Percentiles rank a stretch among this genome's conserved stretches.
These are phyloP conservation scores for Anastatus disparis DNA, from an alignment of 1,140 invertebrate genomes.

Conservation along the genomic window DNA sequence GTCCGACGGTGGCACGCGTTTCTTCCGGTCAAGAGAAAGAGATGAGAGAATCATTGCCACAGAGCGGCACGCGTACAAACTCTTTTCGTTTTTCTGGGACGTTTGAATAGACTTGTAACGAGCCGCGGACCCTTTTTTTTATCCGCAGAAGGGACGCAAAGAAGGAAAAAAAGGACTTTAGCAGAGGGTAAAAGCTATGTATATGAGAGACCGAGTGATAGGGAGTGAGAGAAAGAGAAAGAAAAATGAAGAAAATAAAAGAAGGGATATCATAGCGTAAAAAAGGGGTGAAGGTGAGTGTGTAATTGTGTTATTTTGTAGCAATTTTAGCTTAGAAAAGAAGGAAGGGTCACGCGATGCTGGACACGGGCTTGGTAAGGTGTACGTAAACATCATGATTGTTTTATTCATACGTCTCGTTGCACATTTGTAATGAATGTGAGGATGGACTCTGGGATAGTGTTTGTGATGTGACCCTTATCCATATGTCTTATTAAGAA, in stretches of 20 bases:
- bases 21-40: too few species aligned
- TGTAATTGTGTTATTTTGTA: constrained; percentile 68
- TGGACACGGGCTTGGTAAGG: constrained; percentile 46
- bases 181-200: constrained; percentile 39
- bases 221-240: neutral
- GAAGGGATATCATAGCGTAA: constrained; percentile 41
- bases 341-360: constrained; percentile 51
- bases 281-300: constrained; percentile 54
- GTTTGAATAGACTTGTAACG: constrained; percentile 68
- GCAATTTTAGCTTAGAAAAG: constrained; percentile 65
- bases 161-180: constrained; percentile 42
- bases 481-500: constrained; percentile 1
- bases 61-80: constrained; percentile 19
- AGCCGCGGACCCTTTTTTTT: constrained; percentile 55
- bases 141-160: constrained; percentile 20
- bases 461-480: neutral
- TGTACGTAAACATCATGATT: constrained; percentile 64
- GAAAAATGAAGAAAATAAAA: neutral
- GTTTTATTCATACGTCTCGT: constrained; percentile 61
- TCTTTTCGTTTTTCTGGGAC: constrained; percentile 60
- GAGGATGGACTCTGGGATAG: neutral
- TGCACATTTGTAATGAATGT: constrained; percentile 31
- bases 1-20: too few species aligned
- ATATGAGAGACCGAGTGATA: neutral
- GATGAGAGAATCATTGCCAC: too few species aligned